phyloP scores from a whole-genome alignment of 2,797 vertebrate species.

The Sebastes goodei region DNA sequence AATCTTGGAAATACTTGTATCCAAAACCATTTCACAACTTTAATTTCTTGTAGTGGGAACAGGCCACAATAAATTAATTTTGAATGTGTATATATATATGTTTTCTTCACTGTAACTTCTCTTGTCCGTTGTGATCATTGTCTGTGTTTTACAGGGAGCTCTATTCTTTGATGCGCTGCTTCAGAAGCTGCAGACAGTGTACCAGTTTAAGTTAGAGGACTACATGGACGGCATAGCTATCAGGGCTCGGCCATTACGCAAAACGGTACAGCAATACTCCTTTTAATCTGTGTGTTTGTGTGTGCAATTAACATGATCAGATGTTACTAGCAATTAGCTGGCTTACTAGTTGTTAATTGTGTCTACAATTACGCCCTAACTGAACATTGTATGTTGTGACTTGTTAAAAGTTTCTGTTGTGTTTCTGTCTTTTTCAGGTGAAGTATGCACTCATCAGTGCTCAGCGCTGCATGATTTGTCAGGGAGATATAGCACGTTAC shows the following conservation, averaged over 20 bases:
- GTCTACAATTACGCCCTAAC: background rate
- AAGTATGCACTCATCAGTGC: conserved; percentile 98
- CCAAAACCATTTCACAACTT: background rate
- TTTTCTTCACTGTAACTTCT: background rate
- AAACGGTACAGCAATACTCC: conserved; percentile 82
- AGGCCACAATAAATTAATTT: background rate
- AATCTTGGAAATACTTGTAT: background rate
- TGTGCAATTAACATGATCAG: background rate
- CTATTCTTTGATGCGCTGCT: conserved; percentile 92
- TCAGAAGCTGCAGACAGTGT: conserved; percentile 93
- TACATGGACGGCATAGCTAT: conserved; percentile 98
- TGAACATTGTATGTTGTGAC: background rate
- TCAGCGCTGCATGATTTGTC: conserved; percentile 97
- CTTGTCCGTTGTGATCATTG: background rate
- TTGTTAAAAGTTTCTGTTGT: background rate
- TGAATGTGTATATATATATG: background rate
- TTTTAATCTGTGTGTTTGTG: background rate
- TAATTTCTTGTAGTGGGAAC: background rate
- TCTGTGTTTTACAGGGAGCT: conserved; percentile 84
- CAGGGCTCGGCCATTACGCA: conserved; percentile 91
- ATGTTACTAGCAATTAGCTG: background rate
- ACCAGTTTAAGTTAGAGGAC: conserved; percentile 94
- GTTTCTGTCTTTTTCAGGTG: conserved; percentile 82
- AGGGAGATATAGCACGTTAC: conserved; percentile 96
- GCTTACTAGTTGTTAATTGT: background rate